Percentiles rank a stretch among this genome's conserved stretches.
Conservation (phyloP, 2,113 vertebrate species). For the Psilopsiagon aymara region DNA sequence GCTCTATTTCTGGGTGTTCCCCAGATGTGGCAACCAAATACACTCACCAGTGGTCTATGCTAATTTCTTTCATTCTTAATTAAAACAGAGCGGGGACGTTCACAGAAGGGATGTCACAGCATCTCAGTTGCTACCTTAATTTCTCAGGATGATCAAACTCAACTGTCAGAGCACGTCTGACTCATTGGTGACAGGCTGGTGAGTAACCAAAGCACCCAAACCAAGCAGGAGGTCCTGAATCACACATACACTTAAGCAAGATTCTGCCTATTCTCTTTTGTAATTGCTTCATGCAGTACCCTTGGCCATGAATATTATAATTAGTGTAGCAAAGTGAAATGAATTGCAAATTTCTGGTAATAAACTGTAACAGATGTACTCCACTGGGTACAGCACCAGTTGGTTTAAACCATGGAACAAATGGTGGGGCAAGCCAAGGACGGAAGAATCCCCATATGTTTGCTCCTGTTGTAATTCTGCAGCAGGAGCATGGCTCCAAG, state of each 20-base stretch:
- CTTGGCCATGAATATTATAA: slow-evolving; percentile 59
- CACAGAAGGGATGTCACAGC: background rate
- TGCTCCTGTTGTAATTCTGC: slow-evolving; percentile 66
- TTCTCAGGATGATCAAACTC: slow-evolving; percentile 23
- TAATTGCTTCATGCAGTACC: slow-evolving; percentile 47
- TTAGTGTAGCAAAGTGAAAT: slow-evolving; percentile 64
- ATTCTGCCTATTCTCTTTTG: background rate
- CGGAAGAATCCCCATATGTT: slow-evolving; percentile 68
- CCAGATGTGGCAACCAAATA: background rate
- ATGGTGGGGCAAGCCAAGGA: slow-evolving; percentile 67
- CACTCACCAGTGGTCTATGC: slow-evolving; percentile 3
- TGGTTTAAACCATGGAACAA: slow-evolving; percentile 64
- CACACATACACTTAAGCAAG: background rate
- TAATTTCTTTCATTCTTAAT: slow-evolving; percentile 37
- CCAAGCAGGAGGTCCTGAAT: background rate
- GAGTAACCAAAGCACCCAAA: background rate
- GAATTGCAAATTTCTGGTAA: slow-evolving; percentile 70
- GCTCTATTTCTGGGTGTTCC: background rate
- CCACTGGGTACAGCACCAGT: slow-evolving; percentile 68
- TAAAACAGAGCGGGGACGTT: slow-evolving; percentile 24
- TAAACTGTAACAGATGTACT: slow-evolving; percentile 72
- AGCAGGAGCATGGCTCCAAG: slow-evolving; percentile 54
- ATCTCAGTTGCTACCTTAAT: slow-evolving; percentile 15
- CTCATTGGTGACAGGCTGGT: background rate
- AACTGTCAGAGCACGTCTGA: background rate